Evolutionary conservation across 2,113 vertebrate genomes (phyloP).

Genomic region (Heterotilapia buettikoferi): DNA sequence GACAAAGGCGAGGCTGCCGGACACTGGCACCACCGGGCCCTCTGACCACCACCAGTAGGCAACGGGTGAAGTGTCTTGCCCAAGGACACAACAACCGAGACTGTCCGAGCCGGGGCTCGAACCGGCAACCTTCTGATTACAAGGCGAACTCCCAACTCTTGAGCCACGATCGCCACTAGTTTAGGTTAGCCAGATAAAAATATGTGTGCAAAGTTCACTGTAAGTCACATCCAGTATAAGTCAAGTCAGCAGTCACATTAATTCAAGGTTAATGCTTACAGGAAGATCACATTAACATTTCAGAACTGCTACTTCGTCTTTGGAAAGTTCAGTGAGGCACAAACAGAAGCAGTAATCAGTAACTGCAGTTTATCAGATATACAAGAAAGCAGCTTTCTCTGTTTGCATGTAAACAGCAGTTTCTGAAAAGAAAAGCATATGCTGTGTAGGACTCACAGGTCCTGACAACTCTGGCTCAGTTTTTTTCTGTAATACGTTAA

Average conservation of each 20-base stretch:
- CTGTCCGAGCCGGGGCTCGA: too few relatives aligned
- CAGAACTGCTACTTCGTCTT: background rate
- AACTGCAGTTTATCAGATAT: background rate
- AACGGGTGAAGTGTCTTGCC: too few relatives aligned
- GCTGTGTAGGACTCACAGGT: background rate
- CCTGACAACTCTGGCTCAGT: background rate
- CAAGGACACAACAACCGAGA: too few relatives aligned
- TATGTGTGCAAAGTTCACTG: background rate
- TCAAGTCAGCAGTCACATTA: background rate
- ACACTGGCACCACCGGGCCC: too few relatives aligned
- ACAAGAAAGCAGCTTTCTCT: background rate
- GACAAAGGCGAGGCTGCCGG: too few relatives aligned
- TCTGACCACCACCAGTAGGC: too few relatives aligned
- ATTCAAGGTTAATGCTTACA: background rate
- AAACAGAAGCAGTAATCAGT: background rate
- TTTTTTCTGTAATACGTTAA: background rate
- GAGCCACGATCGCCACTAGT: too few relatives aligned
- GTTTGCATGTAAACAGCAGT: background rate
- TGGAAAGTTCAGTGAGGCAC: background rate
- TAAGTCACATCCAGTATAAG: background rate
- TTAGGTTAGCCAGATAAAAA: background rate
- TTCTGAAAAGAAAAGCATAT: background rate
- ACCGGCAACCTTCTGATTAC: too few relatives aligned
- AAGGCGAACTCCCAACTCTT: too few relatives aligned
- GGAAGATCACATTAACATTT: background rate